These are phyloP conservation scores for Ophion obscuratus DNA, from an alignment of 2,888 invertebrate species.

Conservation along the genomic window DNA sequence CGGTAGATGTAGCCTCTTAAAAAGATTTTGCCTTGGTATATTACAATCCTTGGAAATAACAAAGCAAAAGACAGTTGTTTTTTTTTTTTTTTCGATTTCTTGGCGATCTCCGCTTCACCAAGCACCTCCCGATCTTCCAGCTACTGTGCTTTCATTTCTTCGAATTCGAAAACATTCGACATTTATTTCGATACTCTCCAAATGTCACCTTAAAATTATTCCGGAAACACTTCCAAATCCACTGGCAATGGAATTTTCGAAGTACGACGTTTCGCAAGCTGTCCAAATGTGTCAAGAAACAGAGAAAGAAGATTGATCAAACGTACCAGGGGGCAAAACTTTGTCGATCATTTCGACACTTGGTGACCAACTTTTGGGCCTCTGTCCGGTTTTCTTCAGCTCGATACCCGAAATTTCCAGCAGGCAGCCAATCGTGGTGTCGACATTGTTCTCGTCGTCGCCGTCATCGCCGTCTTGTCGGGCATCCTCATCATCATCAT, in stretches of 20 bases:
- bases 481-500: slow-evolving; percentile 69
- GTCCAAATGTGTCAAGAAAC: not conserved
- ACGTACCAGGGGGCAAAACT: slow-evolving; percentile 84
- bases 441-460: slow-evolving; percentile 34
- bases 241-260: not conserved
- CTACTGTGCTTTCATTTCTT: not conserved
- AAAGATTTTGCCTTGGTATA: not conserved
- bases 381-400: slow-evolving; percentile 80
- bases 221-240: not conserved
- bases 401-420: slow-evolving; percentile 76
- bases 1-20: no score
- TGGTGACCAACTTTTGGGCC: slow-evolving; percentile 91
- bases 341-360: slow-evolving; percentile 88
- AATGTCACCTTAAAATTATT: not conserved
- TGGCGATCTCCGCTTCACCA: not conserved
- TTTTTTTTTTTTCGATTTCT: not conserved
- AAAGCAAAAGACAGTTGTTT: not conserved
- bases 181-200: not conserved
- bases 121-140: not conserved
- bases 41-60: not conserved
- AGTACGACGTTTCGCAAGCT: not conserved
- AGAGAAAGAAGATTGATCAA: not conserved
- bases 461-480: slow-evolving; percentile 57
- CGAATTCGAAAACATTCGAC: not conserved
- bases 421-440: slow-evolving; percentile 66